Evolutionary conservation across 2,888 invertebrate species (phyloP).

Genomic region (Thumatha senex): DNA sequence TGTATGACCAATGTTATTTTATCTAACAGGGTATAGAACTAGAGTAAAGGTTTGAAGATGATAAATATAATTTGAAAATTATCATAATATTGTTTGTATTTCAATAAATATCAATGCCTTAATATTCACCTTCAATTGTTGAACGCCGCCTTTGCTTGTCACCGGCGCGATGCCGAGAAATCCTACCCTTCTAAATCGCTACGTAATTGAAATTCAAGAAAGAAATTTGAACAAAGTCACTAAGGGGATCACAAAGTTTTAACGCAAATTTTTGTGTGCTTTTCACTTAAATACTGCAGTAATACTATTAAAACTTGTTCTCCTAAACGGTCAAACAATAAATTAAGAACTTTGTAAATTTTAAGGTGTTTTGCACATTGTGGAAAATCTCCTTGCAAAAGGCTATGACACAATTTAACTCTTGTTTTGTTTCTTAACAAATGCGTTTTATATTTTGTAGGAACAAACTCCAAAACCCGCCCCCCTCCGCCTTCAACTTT

Average conservation of each 20-base stretch:
- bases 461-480: no score
- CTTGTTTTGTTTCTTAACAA: neutral
- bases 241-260: conserved; percentile 35
- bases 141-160: no score
- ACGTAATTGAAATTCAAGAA: conserved; percentile 26
- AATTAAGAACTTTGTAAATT: neutral
- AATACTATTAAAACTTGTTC: conserved; percentile 31
- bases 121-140: no score
- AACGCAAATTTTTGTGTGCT: conserved; percentile 28
- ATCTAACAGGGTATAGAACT: no score
- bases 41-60: no score
- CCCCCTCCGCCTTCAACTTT: no score
- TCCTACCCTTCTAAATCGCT: conserved; percentile 13
- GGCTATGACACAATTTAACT: neutral
- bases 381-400: neutral
- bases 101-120: no score
- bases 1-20: no score
- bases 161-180: conserved; percentile 3
- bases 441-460: no score
- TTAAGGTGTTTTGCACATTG: neutral
- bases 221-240: conserved; percentile 19
- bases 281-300: conserved; percentile 20
- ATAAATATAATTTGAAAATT: no score
- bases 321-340: neutral
- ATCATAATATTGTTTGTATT: no score